Conservation (phyloP, 1,140 invertebrate genomes). For the Pemphigus obesinymphae region DNA sequence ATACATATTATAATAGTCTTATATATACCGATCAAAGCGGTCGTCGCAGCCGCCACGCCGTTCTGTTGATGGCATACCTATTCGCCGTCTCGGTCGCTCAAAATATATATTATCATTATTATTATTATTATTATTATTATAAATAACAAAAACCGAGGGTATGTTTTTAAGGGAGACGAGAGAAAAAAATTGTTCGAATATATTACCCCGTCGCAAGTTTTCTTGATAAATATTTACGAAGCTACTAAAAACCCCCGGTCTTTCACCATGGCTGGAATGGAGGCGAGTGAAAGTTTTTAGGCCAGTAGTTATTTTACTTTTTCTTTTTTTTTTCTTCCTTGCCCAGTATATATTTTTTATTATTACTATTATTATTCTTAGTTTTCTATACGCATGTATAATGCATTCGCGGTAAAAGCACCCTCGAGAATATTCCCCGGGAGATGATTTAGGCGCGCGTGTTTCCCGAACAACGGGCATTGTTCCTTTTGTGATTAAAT, state of each 20-base stretch:
- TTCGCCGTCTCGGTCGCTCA: neutral
- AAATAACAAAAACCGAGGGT: neutral
- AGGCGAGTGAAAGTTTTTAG: neutral
- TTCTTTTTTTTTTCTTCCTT: neutral
- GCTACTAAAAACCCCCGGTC: conserved; percentile 1
- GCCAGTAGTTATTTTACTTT: neutral
- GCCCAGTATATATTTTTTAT: neutral
- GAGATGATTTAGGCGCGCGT: conserved; percentile 17
- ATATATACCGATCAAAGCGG: neutral
- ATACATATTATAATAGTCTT: no score
- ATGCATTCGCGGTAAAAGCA: conserved; percentile 14
- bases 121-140: no score
- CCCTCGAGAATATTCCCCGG: conserved; percentile 26
- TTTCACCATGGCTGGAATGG: no score
- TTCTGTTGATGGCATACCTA: no score
- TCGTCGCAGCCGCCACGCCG: neutral
- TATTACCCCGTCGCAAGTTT: neutral
- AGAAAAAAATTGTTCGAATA: neutral
- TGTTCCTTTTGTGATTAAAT: conserved; percentile 17
- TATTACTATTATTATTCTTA: neutral
- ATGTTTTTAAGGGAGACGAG: neutral
- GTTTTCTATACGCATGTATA: neutral
- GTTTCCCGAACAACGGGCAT: conserved; percentile 23
- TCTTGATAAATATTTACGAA: conserved; percentile 27
- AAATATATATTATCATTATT: neutral